A percentile compares a stretch with the other conserved stretches of the same genome.
phyloP scores from a whole-genome alignment of 35 echinoderm and acorn worm species.

The Eucidaris tribuloides region DNA sequence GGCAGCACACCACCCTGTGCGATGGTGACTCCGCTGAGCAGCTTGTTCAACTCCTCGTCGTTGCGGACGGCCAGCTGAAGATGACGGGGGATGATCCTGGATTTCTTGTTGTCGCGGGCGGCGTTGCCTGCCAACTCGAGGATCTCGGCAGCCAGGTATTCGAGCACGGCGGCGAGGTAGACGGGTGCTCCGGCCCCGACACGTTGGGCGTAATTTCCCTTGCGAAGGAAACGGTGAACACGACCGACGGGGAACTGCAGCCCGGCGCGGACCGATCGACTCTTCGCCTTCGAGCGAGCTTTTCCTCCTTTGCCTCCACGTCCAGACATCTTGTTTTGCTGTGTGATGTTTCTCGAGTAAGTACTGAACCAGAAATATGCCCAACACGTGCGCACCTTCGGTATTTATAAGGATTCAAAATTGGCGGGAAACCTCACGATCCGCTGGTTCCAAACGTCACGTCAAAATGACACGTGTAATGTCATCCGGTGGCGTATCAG shows the following conservation, averaged over 20 bases:
- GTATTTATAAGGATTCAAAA: too few species aligned
- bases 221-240: slow-evolving; percentile 70
- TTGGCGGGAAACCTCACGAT: too few species aligned
- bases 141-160: slow-evolving; percentile 83
- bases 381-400: too few species aligned
- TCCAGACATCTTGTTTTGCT: slow-evolving; percentile 57
- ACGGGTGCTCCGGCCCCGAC: slow-evolving; percentile 66
- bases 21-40: slow-evolving; percentile 79
- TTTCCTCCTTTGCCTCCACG: slow-evolving; percentile 53
- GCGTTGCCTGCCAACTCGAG: slow-evolving; percentile 89
- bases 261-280: slow-evolving; percentile 44
- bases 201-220: slow-evolving; percentile 49
- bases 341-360: too few species aligned
- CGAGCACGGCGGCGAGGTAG: slow-evolving; percentile 78
- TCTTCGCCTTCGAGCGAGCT: slow-evolving; percentile 45
- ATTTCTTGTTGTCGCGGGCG: slow-evolving; percentile 92
- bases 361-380: too few species aligned
- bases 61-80: slow-evolving; percentile 86
- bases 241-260: slow-evolving; percentile 75
- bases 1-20: slow-evolving; percentile 84
- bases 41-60: slow-evolving; percentile 85
- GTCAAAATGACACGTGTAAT: too few species aligned
- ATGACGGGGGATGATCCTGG: slow-evolving; percentile 75
- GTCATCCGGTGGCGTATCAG: too few species aligned
- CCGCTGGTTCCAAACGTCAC: too few species aligned